Evolutionary conservation across 2,888 invertebrate genomes (phyloP).

Genomic region (Conomelus anceps): DNA sequence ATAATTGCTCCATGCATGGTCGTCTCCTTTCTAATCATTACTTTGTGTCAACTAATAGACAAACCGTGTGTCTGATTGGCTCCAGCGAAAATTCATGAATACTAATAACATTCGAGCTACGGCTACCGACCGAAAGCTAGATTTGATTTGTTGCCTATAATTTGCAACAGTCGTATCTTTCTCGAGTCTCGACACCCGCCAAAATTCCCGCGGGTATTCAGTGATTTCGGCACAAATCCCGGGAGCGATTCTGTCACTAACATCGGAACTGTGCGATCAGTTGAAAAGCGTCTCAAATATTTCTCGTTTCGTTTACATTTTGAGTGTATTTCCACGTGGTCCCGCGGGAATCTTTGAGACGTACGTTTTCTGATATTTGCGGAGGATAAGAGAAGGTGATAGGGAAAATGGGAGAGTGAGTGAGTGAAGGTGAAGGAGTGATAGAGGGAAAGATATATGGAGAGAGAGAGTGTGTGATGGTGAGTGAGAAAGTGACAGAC

Average conservation of each 20-base stretch:
- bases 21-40: too few species aligned
- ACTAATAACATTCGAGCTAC: neutral
- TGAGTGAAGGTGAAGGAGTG: neutral
- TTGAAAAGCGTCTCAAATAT: neutral
- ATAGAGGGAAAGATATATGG: neutral
- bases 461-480: conserved; percentile 19
- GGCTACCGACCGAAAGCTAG: neutral
- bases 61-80: too few species aligned
- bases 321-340: neutral
- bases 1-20: too few species aligned
- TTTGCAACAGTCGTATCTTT: neutral
- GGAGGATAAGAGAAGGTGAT: neutral
- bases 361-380: neutral
- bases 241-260: neutral
- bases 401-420: neutral
- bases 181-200: too few species aligned
- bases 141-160: neutral
- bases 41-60: too few species aligned
- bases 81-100: neutral
- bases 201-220: neutral
- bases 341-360: neutral
- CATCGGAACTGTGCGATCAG: neutral
- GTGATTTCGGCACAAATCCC: neutral
- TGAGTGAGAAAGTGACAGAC: neutral
- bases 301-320: conserved; percentile 11